Conservation (phyloP, 92 coral and sea anemone genomes). For the Siderastrea radians region DNA sequence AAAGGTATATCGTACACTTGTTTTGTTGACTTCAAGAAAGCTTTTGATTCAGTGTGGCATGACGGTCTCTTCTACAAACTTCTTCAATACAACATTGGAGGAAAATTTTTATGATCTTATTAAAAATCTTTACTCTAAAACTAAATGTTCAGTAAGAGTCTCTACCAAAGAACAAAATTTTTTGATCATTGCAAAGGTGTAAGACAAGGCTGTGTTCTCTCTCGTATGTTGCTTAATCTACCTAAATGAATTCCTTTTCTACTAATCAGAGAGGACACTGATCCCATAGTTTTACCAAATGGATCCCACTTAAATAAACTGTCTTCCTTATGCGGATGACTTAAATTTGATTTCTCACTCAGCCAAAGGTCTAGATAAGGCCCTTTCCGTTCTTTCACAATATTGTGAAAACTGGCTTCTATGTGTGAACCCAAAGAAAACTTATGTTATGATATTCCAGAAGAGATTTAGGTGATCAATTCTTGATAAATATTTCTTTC, state of each 20-base stretch:
- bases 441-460: conserved; percentile 23
- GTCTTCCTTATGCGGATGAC: conserved; percentile 40
- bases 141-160: neutral
- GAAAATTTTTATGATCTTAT: too few species aligned
- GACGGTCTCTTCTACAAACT: too few species aligned
- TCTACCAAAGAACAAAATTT: neutral
- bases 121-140: too few species aligned
- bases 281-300: conserved; percentile 25
- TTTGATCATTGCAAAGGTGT: neutral
- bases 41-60: too few species aligned
- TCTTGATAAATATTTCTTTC: neutral
- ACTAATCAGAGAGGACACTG: neutral
- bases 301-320: conserved; percentile 27
- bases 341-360: conserved; percentile 7
- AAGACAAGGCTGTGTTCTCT: neutral
- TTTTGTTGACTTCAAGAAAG: too few species aligned
- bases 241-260: neutral
- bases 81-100: too few species aligned
- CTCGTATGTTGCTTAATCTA: neutral
- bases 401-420: conserved; percentile 17
- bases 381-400: neutral
- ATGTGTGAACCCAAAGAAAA: conserved; percentile 14
- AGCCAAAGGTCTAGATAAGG: conserved; percentile 8
- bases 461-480: conserved; percentile 29
- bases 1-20: too few species aligned